Conservation (phyloP, 2,888 invertebrate genomes). For the Nesidiocoris tenuis region DNA sequence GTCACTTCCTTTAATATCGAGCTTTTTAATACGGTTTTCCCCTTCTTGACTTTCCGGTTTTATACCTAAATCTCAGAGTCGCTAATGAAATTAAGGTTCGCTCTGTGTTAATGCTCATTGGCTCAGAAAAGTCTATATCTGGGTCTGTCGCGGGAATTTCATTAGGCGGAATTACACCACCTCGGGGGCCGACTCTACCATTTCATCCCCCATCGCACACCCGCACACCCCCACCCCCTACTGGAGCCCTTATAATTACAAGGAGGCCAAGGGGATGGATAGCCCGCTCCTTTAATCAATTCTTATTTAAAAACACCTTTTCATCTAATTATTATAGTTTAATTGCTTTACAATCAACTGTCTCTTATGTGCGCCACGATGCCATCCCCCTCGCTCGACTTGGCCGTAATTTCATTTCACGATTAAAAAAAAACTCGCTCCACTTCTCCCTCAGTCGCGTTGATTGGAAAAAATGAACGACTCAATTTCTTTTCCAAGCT, state of each 20-base stretch:
- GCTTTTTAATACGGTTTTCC: constrained; percentile 47
- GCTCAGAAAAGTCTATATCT: constrained; percentile 46
- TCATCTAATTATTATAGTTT: constrained; percentile 36
- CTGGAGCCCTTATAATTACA: constrained; percentile 30
- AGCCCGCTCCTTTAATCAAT: constrained; percentile 40
- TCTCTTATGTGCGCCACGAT: too few species aligned
- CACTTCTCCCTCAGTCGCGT: too few species aligned
- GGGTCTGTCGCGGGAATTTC: constrained; percentile 44
- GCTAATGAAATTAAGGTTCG: constrained; percentile 47
- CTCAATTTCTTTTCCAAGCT: too few species aligned
- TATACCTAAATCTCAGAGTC: constrained; percentile 47
- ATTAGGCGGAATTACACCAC: constrained; percentile 43
- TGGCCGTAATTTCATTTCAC: too few species aligned
- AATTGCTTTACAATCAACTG: constrained; percentile 28
- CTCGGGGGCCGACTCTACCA: constrained; percentile 1
- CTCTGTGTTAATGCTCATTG: constrained; percentile 48
- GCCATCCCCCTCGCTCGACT: neutral
- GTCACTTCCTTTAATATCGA: constrained; percentile 49
- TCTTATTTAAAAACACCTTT: constrained; percentile 43
- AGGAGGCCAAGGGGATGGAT: constrained; percentile 22
- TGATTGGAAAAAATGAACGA: too few species aligned
- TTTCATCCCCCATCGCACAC: neutral
- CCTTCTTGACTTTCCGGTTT: constrained; percentile 47
- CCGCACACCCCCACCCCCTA: neutral
- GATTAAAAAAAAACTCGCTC: too few species aligned